Evolutionary conservation across 2,113 vertebrate genomes (phyloP), one percentile per base, ranked within the genome.

Genomic region (Oreochromis aureus): DNA sequence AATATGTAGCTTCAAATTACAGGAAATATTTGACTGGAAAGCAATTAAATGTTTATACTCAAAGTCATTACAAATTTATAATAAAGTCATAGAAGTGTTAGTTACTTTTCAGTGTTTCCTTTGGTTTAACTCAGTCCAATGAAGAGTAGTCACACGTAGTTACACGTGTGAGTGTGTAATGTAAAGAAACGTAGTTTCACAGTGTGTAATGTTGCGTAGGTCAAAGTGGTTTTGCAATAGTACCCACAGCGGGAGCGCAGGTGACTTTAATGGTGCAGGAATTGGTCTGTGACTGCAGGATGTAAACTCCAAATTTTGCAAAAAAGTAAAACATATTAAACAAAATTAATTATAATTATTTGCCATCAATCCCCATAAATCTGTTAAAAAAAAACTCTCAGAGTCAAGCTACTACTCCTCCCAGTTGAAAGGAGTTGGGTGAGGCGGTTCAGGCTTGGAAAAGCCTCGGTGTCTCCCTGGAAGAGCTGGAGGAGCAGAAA

Each of bases 1-100:
- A 59, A 59, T 59, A 58, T 59, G 16, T 5, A 0, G 59, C 0
- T 63, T 63, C 19, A 63, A 19, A 34, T 63, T 19, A 34, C 2
- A 63, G 61, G 34, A 66, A n/a, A 66, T 66, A 39, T 39, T 66
- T 39, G 4, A n/a, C 32, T 66, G 32, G 1, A 39, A n/a, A 36
- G 61, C 32, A 66, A 39, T n/a, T 66, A 36, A 63, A 32, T 61
- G 27, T 18, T 61, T 61, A 18, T 32, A 61, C 32, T 61, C 27
- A 32, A 61, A 61, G 15, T 61, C 1, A 61, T 61, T 32, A 32
- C 58, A 61, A 61, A 61, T 32, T 32, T 61, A 5, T 15, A 34
- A 66, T 34, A n/a, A 36, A 63, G 34, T 63, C 32, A 19, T n/a
- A 63, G 36, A 63, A n/a, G 10, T 66, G 18, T 66, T 66, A 3